Conservation (phyloP, 2,797 vertebrate genomes). For the Coilia nasus region DNA sequence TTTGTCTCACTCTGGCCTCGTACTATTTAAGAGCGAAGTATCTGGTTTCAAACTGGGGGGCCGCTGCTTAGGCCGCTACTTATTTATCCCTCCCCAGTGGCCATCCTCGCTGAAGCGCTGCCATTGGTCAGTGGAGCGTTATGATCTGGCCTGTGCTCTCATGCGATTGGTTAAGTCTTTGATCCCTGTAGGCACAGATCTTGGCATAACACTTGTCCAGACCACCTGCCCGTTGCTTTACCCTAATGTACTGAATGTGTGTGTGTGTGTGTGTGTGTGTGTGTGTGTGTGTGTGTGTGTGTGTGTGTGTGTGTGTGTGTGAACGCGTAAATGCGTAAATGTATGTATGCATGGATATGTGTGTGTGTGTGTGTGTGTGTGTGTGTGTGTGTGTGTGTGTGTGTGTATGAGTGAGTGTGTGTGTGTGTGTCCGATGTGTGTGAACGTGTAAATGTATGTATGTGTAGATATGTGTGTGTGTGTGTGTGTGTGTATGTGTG, state of each 20-base stretch:
- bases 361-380: background rate
- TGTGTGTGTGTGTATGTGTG: constrained; percentile 11
- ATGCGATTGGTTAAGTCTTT: background rate
- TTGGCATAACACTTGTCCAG: constrained; percentile 17
- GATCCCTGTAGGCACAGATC: background rate
- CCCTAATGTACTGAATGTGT: background rate
- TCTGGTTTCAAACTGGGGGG: constrained; percentile 5
- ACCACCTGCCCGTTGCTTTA: constrained; percentile 17
- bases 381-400: background rate
- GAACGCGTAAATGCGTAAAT: background rate
- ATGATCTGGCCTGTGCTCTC: background rate
- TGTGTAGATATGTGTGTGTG: background rate
- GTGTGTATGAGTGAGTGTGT: background rate
- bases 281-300: constrained; percentile 2
- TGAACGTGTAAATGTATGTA: too few species aligned
- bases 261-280: background rate
- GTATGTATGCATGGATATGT: constrained; percentile 5
- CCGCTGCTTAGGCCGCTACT: background rate
- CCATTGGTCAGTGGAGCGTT: constrained; percentile 17
- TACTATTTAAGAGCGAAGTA: background rate
- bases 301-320: constrained; percentile 4
- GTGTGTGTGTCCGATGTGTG: background rate
- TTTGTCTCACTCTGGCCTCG: background rate
- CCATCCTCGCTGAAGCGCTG: background rate
- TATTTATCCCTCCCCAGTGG: constrained; percentile 13